These are phyloP conservation scores for Hylyphantes graminicola DNA, from an alignment of 1,140 invertebrate genomes.

Conservation along the genomic window DNA sequence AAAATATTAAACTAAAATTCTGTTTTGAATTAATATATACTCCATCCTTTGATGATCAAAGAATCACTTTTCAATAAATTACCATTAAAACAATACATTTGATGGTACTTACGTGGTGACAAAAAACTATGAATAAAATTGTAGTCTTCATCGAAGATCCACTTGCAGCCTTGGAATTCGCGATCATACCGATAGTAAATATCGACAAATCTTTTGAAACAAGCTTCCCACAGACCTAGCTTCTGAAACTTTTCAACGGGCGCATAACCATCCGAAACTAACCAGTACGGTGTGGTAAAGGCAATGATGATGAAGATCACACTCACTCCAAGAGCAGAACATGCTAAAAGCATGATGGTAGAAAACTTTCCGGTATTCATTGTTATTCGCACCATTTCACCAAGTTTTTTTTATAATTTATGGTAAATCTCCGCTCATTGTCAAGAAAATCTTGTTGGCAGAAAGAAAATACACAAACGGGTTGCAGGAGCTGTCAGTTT, in stretches of 20 bases:
- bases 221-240: conserved; percentile 64
- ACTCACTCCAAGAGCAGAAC: conserved; percentile 53
- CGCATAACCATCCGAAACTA: conserved; percentile 60
- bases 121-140: conserved; percentile 61
- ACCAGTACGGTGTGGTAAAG: conserved; percentile 64
- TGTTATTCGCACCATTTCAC: background rate
- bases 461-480: background rate
- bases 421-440: conserved; percentile 30
- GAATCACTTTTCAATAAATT: no score
- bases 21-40: no score
- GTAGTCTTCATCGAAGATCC: conserved; percentile 64
- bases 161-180: conserved; percentile 62
- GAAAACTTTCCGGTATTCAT: conserved; percentile 53
- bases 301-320: conserved; percentile 60
- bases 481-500: background rate
- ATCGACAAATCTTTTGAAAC: conserved; percentile 63
- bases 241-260: conserved; percentile 61
- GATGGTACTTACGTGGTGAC: conserved; percentile 62
- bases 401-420: background rate
- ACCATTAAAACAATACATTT: no score
- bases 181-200: conserved; percentile 63
- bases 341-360: conserved; percentile 49
- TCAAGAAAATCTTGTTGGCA: background rate
- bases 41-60: no score
- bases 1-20: no score